Conservation (phyloP, 1,140 invertebrate genomes). For the Neuroterus valhalla region DNA sequence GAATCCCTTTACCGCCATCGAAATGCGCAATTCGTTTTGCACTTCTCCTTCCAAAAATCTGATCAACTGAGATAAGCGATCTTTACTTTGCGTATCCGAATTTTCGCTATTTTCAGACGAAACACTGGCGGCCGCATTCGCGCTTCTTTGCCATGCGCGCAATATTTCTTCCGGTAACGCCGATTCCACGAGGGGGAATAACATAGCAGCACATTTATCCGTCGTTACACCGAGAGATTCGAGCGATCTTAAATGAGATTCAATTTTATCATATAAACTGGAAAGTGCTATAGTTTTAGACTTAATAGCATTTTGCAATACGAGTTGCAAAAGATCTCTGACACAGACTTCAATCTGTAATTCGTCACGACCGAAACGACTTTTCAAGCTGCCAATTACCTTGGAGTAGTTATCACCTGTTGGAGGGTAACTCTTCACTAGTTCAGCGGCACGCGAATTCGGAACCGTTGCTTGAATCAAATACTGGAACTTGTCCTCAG, state of each 20-base stretch:
- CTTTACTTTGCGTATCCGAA: not conserved
- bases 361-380: slow-evolving; percentile 49
- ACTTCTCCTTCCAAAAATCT: not conserved
- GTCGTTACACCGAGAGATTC: slow-evolving; percentile 42
- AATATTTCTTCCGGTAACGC: not conserved
- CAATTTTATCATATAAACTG: slow-evolving; percentile 43
- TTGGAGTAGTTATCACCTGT: slow-evolving; percentile 46
- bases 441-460: slow-evolving; percentile 30
- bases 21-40: not conserved
- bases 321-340: slow-evolving; percentile 27
- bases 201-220: slow-evolving; percentile 45
- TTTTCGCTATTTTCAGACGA: not conserved
- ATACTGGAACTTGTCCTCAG: slow-evolving; percentile 50
- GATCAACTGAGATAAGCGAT: not conserved
- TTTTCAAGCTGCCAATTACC: slow-evolving; percentile 50
- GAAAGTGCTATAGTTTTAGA: slow-evolving; percentile 24
- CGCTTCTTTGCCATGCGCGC: not conserved
- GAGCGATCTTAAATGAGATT: slow-evolving; percentile 49
- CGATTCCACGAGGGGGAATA: slow-evolving; percentile 29
- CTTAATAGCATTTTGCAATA: slow-evolving; percentile 42
- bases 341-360: slow-evolving; percentile 30
- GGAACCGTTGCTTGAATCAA: slow-evolving; percentile 44
- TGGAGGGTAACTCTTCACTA: slow-evolving; percentile 36
- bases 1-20: slow-evolving; percentile 32
- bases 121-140: not conserved